Evolutionary conservation across 2,113 vertebrate genomes (phyloP).

Genomic region (Pagrus major): DNA sequence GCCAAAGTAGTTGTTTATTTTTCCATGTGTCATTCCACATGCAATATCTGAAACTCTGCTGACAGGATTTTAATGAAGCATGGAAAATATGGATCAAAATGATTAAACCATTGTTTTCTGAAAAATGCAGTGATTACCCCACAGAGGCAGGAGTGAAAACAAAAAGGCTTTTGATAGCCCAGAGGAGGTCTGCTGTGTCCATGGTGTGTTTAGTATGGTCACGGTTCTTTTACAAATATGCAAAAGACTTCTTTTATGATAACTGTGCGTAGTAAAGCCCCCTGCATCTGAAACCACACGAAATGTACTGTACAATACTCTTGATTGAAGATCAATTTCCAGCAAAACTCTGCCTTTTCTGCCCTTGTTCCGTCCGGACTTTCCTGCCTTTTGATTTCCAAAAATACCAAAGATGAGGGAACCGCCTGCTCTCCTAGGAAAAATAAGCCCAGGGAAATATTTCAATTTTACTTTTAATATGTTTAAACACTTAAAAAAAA

Average conservation of each 20-base stretch:
- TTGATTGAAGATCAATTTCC: neutral
- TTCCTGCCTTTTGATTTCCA: slow-evolving; percentile 15
- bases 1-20: slow-evolving; percentile 20
- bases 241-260: neutral
- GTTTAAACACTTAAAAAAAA: slow-evolving; percentile 31
- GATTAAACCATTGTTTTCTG: slow-evolving; percentile 26
- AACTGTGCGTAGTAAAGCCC: neutral
- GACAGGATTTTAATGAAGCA: slow-evolving; percentile 16
- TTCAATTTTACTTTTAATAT: slow-evolving; percentile 43
- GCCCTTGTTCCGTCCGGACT: neutral
- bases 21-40: neutral
- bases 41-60: slow-evolving; percentile 1
- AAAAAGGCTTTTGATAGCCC: slow-evolving; percentile 11
- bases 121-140: neutral
- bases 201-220: neutral
- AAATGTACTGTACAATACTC: too few species aligned
- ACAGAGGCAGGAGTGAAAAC: neutral
- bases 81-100: slow-evolving; percentile 7
- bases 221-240: neutral
- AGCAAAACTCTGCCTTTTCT: neutral
- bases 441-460: slow-evolving; percentile 8
- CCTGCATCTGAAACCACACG: slow-evolving; percentile 17
- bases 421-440: slow-evolving; percentile 10
- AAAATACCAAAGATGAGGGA: slow-evolving; percentile 1
- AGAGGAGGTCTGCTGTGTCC: neutral